phyloP scores from a whole-genome alignment of 2,113 vertebrate species.

The Struthidea cinerea region DNA sequence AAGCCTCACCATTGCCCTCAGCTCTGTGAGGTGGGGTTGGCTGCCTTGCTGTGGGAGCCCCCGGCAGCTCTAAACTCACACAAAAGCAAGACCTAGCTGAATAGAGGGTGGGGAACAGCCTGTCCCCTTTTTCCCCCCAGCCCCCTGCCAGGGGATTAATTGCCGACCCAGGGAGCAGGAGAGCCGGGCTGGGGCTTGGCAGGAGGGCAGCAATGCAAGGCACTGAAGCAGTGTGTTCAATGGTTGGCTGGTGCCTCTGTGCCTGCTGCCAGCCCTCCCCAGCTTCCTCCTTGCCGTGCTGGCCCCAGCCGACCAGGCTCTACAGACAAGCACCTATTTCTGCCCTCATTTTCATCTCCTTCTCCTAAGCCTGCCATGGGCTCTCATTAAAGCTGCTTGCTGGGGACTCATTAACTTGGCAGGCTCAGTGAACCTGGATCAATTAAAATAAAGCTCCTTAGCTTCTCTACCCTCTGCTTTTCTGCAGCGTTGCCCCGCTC shows the following conservation, averaged over 20 bases:
- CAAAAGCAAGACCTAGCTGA: neutral
- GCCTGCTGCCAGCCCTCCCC: neutral
- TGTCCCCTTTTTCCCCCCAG: neutral
- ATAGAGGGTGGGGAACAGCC: neutral
- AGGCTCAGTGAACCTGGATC: slow-evolving; percentile 30
- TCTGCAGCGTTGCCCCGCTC: accelerated
- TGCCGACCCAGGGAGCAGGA: neutral
- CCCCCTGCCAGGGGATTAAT: slow-evolving; percentile 6
- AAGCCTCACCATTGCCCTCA: neutral
- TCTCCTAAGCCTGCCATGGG: neutral
- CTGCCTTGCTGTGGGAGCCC: neutral
- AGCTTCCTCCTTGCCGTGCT: neutral
- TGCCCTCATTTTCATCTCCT: slow-evolving; percentile 35
- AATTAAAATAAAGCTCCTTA: slow-evolving; percentile 52
- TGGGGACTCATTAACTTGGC: slow-evolving; percentile 51
- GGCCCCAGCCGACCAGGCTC: neutral
- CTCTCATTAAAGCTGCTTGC: slow-evolving; percentile 42
- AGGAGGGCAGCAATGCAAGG: neutral
- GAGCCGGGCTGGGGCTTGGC: neutral
- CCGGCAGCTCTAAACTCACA: neutral
- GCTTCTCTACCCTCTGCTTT: neutral
- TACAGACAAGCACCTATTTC: slow-evolving; percentile 13
- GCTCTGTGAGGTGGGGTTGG: neutral
- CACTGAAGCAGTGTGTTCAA: neutral
- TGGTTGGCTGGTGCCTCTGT: neutral